Evolutionary conservation across 2,113 vertebrate genomes (phyloP).

Genomic region (Amblyornis subalaris): DNA sequence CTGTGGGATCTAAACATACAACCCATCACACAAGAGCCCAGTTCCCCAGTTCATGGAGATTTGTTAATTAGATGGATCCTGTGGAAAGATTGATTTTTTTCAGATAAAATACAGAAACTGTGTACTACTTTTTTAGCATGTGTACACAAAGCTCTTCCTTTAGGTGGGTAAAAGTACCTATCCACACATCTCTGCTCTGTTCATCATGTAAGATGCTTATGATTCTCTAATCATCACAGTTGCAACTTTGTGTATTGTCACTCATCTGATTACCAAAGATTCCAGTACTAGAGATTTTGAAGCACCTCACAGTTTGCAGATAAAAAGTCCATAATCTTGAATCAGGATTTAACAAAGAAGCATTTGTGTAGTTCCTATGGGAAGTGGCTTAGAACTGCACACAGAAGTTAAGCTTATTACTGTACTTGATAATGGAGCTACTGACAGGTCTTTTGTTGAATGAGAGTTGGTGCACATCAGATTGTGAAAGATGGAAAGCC

Average conservation of each 20-base stretch:
- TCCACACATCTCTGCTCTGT: background rate
- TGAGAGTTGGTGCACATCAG: background rate
- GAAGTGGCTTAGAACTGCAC: slow-evolving; percentile 40
- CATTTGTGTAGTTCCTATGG: slow-evolving; percentile 18
- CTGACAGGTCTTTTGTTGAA: slow-evolving; percentile 40
- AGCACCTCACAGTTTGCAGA: background rate
- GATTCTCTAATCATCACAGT: background rate
- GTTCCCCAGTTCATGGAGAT: background rate
- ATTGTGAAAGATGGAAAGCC: slow-evolving; percentile 11
- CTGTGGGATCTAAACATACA: background rate
- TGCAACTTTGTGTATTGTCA: background rate
- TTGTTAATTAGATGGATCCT: background rate
- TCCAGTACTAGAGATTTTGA: background rate
- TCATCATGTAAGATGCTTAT: background rate
- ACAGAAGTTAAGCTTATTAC: slow-evolving; percentile 46
- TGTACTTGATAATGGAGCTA: slow-evolving; percentile 31
- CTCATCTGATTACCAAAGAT: background rate
- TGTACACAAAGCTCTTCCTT: background rate
- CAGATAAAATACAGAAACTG: background rate
- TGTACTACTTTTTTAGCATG: background rate
- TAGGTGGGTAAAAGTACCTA: background rate
- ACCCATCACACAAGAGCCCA: background rate
- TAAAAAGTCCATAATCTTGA: slow-evolving; percentile 13
- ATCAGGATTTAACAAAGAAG: slow-evolving; percentile 18
- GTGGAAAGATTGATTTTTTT: background rate